Conservation (phyloP, 2,113 vertebrate genomes). For the Azemiops feae region DNA sequence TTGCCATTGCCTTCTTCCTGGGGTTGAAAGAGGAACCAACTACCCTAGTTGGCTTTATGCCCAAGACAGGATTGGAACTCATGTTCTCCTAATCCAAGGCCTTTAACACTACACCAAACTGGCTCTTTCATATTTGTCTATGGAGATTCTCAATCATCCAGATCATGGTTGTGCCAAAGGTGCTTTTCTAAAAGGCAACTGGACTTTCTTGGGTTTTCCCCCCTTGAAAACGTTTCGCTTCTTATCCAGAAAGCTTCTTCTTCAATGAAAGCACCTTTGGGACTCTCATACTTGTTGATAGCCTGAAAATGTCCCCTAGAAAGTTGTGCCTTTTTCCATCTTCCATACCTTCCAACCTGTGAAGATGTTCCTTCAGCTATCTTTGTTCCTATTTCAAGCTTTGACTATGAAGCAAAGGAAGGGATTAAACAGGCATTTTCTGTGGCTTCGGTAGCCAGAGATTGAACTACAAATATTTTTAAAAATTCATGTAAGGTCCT, state of each 20-base stretch:
- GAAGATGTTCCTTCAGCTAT: neutral
- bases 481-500: neutral
- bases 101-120: neutral
- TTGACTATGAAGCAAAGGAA: neutral
- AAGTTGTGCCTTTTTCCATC: neutral
- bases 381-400: neutral
- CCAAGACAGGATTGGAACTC: neutral
- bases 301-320: neutral
- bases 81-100: neutral
- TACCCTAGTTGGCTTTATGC: neutral
- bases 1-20: neutral
- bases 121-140: neutral
- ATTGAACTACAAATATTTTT: neutral
- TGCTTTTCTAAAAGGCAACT: no score
- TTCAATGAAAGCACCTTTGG: no score
- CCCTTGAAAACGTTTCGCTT: no score
- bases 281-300: neutral
- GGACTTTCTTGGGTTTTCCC: no score
- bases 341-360: neutral
- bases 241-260: no score
- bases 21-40: neutral
- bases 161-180: no score
- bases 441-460: neutral
- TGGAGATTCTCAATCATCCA: no score
- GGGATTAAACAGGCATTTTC: neutral